Percentiles rank a stretch among this genome's conserved stretches.
phyloP scores from a whole-genome alignment of 2,113 vertebrate genomes.

The Callipepla squamata region DNA sequence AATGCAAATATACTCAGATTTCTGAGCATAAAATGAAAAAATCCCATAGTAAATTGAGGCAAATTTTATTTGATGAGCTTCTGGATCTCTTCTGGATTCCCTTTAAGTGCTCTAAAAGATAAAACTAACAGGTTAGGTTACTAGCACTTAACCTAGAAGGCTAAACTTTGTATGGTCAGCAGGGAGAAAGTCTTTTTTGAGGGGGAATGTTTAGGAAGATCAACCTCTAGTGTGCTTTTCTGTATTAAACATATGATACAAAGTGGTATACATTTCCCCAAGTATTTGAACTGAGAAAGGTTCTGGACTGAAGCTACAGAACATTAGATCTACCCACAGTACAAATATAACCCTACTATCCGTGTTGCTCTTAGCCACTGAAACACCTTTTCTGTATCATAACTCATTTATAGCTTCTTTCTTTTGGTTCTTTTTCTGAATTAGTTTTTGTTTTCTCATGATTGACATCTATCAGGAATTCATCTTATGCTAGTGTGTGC shows the following conservation, averaged over 20 bases:
- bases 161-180: neutral
- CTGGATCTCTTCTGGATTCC: neutral
- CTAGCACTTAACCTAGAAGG: neutral
- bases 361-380: neutral
- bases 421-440: neutral
- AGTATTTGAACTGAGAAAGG: neutral
- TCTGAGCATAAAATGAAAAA: neutral
- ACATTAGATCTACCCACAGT: neutral
- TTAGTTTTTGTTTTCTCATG: neutral
- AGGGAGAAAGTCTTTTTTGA: neutral
- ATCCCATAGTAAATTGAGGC: neutral
- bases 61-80: neutral
- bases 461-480: neutral
- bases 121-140: neutral
- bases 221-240: neutral
- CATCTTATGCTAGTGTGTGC: neutral
- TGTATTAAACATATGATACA: neutral
- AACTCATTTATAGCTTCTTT: neutral
- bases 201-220: neutral
- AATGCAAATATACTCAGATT: neutral
- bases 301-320: neutral
- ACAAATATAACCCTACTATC: neutral
- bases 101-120: neutral
- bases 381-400: neutral
- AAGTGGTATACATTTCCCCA: neutral